Percentiles rank a stretch among this genome's conserved stretches.
phyloP scores from a whole-genome alignment of 1,140 invertebrate genomes.

The Archivesica marissinica region DNA sequence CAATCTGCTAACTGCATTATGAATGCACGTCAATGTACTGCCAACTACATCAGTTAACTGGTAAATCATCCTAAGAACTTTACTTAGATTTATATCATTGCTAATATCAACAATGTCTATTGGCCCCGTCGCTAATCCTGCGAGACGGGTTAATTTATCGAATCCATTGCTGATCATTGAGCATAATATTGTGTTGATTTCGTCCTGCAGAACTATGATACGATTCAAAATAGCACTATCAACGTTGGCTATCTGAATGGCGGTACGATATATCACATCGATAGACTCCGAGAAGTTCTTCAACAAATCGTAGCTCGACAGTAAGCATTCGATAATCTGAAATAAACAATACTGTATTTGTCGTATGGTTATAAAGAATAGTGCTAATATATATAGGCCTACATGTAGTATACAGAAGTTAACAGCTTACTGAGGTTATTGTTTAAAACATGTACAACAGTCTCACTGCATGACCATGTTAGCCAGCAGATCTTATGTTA shows the following conservation, averaged over 20 bases:
- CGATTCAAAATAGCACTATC: background rate
- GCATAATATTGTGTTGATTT: background rate
- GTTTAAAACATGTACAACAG: no score
- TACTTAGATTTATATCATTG: background rate
- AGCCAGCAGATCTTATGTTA: background rate
- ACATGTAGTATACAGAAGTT: background rate
- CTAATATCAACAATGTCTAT: background rate
- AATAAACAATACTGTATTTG: background rate
- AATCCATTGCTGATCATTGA: background rate
- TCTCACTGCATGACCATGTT: background rate
- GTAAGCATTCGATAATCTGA: background rate
- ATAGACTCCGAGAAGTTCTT: background rate
- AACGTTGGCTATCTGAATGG: background rate
- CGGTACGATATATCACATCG: background rate
- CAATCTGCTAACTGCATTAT: no score
- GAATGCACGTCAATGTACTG: no score
- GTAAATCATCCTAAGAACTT: background rate
- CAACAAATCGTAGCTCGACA: background rate
- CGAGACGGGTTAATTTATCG: background rate
- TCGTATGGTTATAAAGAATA: no score
- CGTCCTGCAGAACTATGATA: background rate
- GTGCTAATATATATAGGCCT: background rate
- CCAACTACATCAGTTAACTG: background rate
- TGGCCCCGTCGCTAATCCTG: background rate
- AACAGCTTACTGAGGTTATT: background rate